Conservation (phyloP, 1,140 invertebrate species). For the Campoletis sonorensis region DNA sequence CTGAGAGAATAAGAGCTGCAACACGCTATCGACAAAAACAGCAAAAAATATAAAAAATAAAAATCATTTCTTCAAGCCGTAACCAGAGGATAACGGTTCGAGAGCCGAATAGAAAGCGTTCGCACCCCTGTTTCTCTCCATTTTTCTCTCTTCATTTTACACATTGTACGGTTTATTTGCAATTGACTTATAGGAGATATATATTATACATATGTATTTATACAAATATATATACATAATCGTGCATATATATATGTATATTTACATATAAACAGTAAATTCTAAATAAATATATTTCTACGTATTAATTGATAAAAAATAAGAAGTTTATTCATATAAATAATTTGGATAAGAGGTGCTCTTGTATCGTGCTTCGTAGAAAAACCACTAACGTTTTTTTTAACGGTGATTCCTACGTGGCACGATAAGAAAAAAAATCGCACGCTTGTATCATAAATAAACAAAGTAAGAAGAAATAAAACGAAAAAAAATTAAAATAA, state of each 20-base stretch:
- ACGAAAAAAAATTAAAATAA: constrained; percentile 31
- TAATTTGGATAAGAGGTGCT: constrained; percentile 66
- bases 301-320: constrained; percentile 66
- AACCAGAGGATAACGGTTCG: not conserved
- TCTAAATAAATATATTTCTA: constrained; percentile 75
- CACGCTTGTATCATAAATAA: constrained; percentile 72
- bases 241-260: too few species aligned
- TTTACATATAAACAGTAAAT: constrained; percentile 57
- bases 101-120: constrained; percentile 49
- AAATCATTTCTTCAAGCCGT: not conserved
- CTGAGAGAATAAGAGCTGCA: constrained; percentile 16
- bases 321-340: constrained; percentile 66
- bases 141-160: constrained; percentile 48
- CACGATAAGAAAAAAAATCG: constrained; percentile 59
- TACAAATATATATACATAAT: too few species aligned
- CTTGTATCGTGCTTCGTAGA: constrained; percentile 65
- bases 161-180: constrained; percentile 69
- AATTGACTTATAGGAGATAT: constrained; percentile 68
- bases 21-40: not conserved
- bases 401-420: constrained; percentile 63
- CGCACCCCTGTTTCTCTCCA: constrained; percentile 54
- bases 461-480: constrained; percentile 58
- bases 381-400: constrained; percentile 54
- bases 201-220: constrained; percentile 14
- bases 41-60: not conserved